Evolutionary conservation across 2,113 vertebrate species (phyloP), one percentile per base, ranked within the genome.

Genomic region (Oreochromis tanganicae): DNA sequence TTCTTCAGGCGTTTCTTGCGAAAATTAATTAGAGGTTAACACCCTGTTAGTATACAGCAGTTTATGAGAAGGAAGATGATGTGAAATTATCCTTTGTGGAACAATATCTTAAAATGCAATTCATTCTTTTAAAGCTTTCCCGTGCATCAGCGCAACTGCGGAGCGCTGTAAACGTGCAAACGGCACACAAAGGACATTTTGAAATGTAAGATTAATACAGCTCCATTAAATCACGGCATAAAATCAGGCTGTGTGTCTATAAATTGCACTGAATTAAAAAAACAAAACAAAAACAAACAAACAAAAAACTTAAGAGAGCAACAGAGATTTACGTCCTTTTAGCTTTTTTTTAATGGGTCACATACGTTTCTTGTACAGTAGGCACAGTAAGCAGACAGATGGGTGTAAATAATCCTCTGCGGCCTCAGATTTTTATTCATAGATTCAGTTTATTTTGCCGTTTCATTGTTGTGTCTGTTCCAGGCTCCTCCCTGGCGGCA

Each of bases 391-490:
- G 85, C 86, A 94, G 90, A 92, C 89, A 92, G 91, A 87, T 87
- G 86, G 89, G 34, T 81, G 88, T 90, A 91, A 94, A 91, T 93
- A 93, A 92, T 94, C 91, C 93, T 91, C 89, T 32, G 81, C 19
- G 50, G 85, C 38, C 71, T 87, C 56, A 13, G 4, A 89, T 94
- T 92, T 91, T 82, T 93, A 96, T 96, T 96, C 95, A 96, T 95
- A 83, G 82, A 92, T 94, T 94, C 93, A 85, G 90, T 91, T 93
- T 90, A 87, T 94, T 95, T 93, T 95, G 95, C 93, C 85, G 71
- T 83, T 88, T 96, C 94, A 96, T 94, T 96, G 95, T 95, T 95
- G 94, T 95, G 95, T 95, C 94, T 96, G 94, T 88, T 82, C 89
- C 88, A 94, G 91, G 88, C 93, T 89, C 94, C 94, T 93, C 93